These are phyloP conservation scores for Tenthredo livida DNA, from an alignment of 2,888 invertebrate species.

Conservation along the genomic window DNA sequence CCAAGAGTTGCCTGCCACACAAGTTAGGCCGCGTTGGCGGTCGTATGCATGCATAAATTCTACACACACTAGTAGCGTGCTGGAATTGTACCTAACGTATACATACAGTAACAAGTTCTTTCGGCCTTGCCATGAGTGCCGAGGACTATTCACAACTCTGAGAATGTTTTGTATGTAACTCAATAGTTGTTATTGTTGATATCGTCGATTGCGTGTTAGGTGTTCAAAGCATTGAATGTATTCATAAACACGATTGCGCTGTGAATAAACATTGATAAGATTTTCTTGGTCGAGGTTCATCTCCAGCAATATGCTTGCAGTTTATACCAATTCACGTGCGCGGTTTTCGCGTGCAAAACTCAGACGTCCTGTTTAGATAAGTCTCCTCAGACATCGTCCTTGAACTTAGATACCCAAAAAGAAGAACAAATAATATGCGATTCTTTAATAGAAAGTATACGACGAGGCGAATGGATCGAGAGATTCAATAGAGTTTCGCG, in stretches of 20 bases:
- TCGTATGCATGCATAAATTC: too few species aligned
- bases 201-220: neutral
- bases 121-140: too few species aligned
- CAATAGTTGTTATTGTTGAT: neutral
- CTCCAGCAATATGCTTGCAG: neutral
- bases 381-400: neutral
- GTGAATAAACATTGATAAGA: neutral
- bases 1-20: too few species aligned
- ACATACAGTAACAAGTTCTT: too few species aligned
- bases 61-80: too few species aligned
- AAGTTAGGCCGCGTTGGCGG: too few species aligned
- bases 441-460: neutral
- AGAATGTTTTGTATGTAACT: too few species aligned
- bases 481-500: neutral
- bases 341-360: neutral
- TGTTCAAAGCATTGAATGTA: neutral
- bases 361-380: neutral
- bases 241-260: neutral
- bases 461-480: neutral
- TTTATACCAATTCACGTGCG: neutral
- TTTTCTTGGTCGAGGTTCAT: neutral
- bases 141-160: too few species aligned
- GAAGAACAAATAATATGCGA: neutral
- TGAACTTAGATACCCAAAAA: neutral
- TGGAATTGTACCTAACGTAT: too few species aligned